Evolutionary conservation across 2,888 invertebrate species (phyloP).

Genomic region (Trichopoda pennipes): DNA sequence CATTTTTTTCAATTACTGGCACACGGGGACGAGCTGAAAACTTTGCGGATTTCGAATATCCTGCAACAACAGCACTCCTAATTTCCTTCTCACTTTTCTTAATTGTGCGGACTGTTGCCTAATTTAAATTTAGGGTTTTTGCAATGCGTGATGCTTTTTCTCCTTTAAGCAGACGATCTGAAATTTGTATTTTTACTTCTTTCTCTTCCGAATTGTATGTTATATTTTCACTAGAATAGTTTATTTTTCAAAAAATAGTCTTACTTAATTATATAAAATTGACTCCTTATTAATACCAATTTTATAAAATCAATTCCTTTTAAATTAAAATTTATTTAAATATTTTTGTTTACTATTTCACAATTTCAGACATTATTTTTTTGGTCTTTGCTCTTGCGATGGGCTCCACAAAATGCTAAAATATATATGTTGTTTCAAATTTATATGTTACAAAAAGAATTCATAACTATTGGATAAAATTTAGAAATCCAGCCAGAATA

Average conservation of each 20-base stretch:
- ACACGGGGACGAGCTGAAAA: too few species aligned
- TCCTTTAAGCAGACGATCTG: conserved; percentile 3
- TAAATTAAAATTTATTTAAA: conserved; percentile 14
- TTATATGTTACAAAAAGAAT: too few species aligned
- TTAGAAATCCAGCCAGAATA: too few species aligned
- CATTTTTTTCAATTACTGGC: too few species aligned
- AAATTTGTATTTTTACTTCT: conserved; percentile 19
- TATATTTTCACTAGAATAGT: neutral
- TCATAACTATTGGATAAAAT: too few species aligned
- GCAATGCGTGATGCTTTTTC: conserved; percentile 4
- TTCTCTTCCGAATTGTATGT: too few species aligned
- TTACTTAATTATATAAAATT: conserved; percentile 11
- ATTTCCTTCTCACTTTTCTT: conserved; percentile 20
- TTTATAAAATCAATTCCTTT: conserved; percentile 12
- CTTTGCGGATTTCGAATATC: too few species aligned
- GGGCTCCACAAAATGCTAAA: neutral
- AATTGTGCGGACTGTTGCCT: conserved; percentile 17
- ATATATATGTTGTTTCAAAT: too few species aligned
- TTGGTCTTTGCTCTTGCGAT: neutral
- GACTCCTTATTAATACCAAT: neutral
- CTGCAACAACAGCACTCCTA: too few species aligned
- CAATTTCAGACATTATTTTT: neutral
- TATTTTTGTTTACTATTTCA: neutral
- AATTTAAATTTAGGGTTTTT: neutral
- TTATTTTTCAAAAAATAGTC: conserved; percentile 12